Conservation (phyloP, 2,888 invertebrate species). For the Odontocolon sp. region DNA sequence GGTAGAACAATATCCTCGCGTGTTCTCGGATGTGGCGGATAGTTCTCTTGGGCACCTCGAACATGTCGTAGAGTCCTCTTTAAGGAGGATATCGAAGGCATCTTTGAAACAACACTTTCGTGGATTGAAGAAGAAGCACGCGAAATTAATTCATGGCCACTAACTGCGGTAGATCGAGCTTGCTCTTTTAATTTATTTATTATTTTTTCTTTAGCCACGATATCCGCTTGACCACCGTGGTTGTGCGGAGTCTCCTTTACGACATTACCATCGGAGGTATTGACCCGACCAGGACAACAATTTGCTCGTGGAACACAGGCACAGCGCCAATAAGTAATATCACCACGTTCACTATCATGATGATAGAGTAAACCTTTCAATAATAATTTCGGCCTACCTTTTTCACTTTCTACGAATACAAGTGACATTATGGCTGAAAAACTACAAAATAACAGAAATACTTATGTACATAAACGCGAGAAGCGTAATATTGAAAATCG, state of each 20-base stretch:
- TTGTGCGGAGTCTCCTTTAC: background rate
- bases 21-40: conserved; percentile 1
- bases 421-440: background rate
- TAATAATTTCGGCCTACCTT: background rate
- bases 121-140: background rate
- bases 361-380: background rate
- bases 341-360: background rate
- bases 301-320: background rate
- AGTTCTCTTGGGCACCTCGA: conserved; percentile 3
- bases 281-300: background rate
- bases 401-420: conserved; percentile 4
- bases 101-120: conserved; percentile 3
- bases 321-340: conserved; percentile 2
- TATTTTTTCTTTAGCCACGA: conserved; percentile 4
- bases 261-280: background rate
- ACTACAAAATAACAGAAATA: background rate
- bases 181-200: background rate
- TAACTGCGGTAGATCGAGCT: background rate
- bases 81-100: background rate
- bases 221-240: conserved; percentile 4
- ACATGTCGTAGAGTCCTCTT: conserved; percentile 10
- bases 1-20: conserved; percentile 10
- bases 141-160: conserved; percentile 6
- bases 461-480: too few species aligned
- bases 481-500: too few species aligned